These are phyloP conservation scores for Symphodus melops DNA, from an alignment of 2,113 vertebrate genomes.

Conservation along the genomic window DNA sequence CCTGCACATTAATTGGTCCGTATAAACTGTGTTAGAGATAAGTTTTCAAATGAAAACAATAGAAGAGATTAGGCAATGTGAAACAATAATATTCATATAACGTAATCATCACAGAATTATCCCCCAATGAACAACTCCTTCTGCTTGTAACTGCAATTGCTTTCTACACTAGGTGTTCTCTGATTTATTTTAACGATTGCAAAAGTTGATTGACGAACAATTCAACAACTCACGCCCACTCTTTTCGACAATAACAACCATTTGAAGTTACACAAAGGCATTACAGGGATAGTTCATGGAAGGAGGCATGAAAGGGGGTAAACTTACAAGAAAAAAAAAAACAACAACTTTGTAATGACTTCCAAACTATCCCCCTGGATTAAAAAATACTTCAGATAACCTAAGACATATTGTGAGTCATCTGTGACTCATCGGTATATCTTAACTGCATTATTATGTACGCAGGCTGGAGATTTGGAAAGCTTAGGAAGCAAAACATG, in stretches of 20 bases:
- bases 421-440: slow-evolving; percentile 49
- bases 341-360: slow-evolving; percentile 48
- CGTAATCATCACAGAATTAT: not conserved
- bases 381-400: slow-evolving; percentile 50
- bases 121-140: slow-evolving; percentile 4
- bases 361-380: slow-evolving; percentile 50
- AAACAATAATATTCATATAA: no score
- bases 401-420: slow-evolving; percentile 26
- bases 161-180: slow-evolving; percentile 19
- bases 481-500: slow-evolving; percentile 59
- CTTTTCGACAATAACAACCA: not conserved
- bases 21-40: no score
- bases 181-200: slow-evolving; percentile 24
- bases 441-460: slow-evolving; percentile 65
- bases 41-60: no score
- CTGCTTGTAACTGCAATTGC: slow-evolving; percentile 17
- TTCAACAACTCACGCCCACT: slow-evolving; percentile 4
- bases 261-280: not conserved
- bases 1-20: no score
- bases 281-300: not conserved
- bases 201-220: slow-evolving; percentile 11
- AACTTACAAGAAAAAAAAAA: slow-evolving; percentile 24
- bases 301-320: not conserved
- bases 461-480: slow-evolving; percentile 50
- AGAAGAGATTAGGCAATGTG: no score